Evolutionary conservation across 2,888 invertebrate genomes (phyloP).

Genomic region (Zaprionus obscuricornis): DNA sequence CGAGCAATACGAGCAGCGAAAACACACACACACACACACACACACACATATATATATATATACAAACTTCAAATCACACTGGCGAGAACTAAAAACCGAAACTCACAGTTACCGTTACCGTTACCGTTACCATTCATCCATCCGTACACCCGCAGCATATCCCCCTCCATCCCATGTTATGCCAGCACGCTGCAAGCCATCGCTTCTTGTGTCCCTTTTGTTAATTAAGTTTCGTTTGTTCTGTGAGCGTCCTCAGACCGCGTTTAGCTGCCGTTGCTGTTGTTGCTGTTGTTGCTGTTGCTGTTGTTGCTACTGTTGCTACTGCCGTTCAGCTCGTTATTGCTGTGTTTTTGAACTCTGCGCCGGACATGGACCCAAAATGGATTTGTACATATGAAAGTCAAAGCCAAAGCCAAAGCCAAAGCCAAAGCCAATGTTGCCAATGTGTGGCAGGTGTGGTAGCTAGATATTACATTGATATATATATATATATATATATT

Average conservation of each 20-base stretch:
- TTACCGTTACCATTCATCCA: neutral
- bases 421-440: neutral
- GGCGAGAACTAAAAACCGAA: slow-evolving; percentile 34
- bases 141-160: neutral
- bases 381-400: slow-evolving; percentile 26
- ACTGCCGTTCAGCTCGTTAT: too few species aligned
- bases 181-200: neutral
- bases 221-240: slow-evolving; percentile 81
- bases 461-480: too few species aligned
- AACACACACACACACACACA: slow-evolving; percentile 39
- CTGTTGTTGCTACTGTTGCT: slow-evolving; percentile 25
- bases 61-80: slow-evolving; percentile 25
- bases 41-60: neutral
- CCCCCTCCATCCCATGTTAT: neutral
- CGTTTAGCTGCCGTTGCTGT: slow-evolving; percentile 7
- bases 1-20: too few species aligned
- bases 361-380: slow-evolving; percentile 48
- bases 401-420: neutral
- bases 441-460: neutral
- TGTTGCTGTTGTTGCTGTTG: slow-evolving; percentile 23
- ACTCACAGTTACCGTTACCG: slow-evolving; percentile 25
- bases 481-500: too few species aligned
- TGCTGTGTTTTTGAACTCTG: slow-evolving; percentile 46
- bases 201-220: slow-evolving; percentile 57
- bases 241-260: slow-evolving; percentile 54